These are phyloP conservation scores for Meriones psammophilus DNA, from an alignment of 2,797 vertebrate genomes.

Conservation along the genomic window DNA sequence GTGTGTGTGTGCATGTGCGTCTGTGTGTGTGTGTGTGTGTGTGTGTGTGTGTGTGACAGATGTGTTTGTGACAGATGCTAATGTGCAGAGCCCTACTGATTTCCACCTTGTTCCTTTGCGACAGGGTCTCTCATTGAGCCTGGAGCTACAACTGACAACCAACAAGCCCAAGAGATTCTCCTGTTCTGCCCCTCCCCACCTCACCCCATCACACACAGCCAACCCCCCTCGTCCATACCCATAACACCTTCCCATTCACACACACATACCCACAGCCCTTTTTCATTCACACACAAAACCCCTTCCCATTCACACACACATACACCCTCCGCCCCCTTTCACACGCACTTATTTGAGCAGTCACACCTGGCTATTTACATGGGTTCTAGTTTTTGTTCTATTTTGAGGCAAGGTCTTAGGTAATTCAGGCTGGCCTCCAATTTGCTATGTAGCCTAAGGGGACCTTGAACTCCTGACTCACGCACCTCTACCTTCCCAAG, in stretches of 20 bases:
- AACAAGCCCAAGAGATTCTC: background rate
- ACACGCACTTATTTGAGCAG: background rate
- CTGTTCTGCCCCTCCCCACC: too few relatives aligned
- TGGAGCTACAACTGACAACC: background rate
- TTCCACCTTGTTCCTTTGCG: background rate
- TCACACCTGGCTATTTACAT: background rate
- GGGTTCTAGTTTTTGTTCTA: background rate
- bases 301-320: background rate
- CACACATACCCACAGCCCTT: background rate
- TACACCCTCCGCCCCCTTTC: background rate
- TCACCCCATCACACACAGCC: too few relatives aligned
- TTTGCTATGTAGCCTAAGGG: background rate
- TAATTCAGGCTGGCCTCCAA: background rate
- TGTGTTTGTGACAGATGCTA: background rate
- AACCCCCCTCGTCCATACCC: too few relatives aligned
- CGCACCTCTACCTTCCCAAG: too few relatives aligned
- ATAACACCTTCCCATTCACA: background rate
- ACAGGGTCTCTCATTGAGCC: background rate
- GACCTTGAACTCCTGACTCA: background rate
- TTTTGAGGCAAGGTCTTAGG: background rate
- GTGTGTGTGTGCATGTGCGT: too few relatives aligned
- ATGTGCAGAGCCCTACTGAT: background rate
- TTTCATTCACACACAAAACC: background rate
- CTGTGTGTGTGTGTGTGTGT: too few relatives aligned
- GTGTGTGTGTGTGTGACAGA: too few relatives aligned